Conservation (phyloP, 2,888 invertebrate species). For the Eucera pruinosa region DNA sequence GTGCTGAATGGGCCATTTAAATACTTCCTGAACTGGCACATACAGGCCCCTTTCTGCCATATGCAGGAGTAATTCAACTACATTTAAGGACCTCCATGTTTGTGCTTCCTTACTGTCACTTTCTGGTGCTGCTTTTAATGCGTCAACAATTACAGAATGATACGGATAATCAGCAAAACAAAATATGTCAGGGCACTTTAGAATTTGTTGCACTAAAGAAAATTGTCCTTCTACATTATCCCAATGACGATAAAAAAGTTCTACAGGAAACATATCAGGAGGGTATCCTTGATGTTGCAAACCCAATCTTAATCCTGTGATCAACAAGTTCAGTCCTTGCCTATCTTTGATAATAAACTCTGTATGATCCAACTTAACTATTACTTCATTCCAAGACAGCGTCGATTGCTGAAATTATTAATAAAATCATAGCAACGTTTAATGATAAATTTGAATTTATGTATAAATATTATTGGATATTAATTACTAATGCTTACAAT, state of each 20-base stretch:
- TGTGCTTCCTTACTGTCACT: constrained; percentile 96
- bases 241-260: constrained; percentile 96
- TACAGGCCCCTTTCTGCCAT: constrained; percentile 95
- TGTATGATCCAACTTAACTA: constrained; percentile 95
- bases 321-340: constrained; percentile 92
- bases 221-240: constrained; percentile 96
- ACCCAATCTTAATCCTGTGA: constrained; percentile 93
- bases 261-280: constrained; percentile 92
- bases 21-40: constrained; percentile 92
- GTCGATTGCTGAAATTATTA: constrained; percentile 86
- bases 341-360: constrained; percentile 96
- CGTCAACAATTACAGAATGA: constrained; percentile 93
- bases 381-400: constrained; percentile 96
- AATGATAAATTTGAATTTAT: constrained; percentile 14
- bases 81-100: constrained; percentile 96
- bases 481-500: constrained; percentile 85
- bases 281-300: constrained; percentile 91
- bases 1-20: constrained; percentile 95
- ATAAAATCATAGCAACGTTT: constrained; percentile 6
- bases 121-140: constrained; percentile 97
- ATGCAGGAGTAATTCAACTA: constrained; percentile 94
- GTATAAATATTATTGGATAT: neutral
- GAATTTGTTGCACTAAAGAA: constrained; percentile 93
- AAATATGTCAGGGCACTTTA: constrained; percentile 97
- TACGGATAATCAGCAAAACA: constrained; percentile 97